phyloP scores from a whole-genome alignment of 92 coral and sea anemone genomes.

The Epizoanthus rinbou region DNA sequence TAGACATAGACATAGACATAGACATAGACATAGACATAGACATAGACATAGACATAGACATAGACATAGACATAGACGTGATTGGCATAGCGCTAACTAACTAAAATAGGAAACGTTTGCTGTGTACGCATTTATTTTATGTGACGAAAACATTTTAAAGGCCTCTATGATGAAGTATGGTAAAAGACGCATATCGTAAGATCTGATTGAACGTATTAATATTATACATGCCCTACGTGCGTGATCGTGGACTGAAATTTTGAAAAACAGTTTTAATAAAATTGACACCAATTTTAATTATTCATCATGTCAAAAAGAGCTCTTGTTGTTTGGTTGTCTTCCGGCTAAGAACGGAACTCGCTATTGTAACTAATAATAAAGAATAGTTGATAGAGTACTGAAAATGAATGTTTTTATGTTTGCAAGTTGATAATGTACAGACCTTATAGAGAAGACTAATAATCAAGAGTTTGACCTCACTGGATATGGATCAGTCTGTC shows the following conservation, averaged over 20 bases:
- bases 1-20: not conserved
- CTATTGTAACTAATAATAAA: not conserved
- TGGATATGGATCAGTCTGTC: too few relatives aligned
- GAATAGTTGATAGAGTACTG: not conserved
- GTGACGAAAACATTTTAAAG: too few relatives aligned
- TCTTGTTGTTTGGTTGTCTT: not conserved
- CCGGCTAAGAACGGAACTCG: not conserved
- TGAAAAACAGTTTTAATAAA: not conserved
- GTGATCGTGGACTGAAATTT: not conserved
- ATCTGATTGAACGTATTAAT: not conserved
- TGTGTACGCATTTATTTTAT: too few relatives aligned
- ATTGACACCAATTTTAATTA: not conserved
- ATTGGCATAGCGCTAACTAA: too few relatives aligned
- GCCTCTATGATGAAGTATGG: not conserved
- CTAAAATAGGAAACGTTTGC: too few relatives aligned
- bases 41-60: not conserved
- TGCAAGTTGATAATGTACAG: too few relatives aligned
- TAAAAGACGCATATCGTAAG: not conserved
- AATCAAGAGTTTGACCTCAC: too few relatives aligned
- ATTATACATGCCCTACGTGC: not conserved
- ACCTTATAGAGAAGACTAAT: too few relatives aligned
- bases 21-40: constrained; percentile 45
- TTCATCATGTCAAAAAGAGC: not conserved
- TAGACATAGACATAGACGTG: not conserved
- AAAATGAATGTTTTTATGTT: too few relatives aligned